These are phyloP conservation scores for Ciconia nigra DNA, from an alignment of 2,797 vertebrate species.

Conservation along the genomic window DNA sequence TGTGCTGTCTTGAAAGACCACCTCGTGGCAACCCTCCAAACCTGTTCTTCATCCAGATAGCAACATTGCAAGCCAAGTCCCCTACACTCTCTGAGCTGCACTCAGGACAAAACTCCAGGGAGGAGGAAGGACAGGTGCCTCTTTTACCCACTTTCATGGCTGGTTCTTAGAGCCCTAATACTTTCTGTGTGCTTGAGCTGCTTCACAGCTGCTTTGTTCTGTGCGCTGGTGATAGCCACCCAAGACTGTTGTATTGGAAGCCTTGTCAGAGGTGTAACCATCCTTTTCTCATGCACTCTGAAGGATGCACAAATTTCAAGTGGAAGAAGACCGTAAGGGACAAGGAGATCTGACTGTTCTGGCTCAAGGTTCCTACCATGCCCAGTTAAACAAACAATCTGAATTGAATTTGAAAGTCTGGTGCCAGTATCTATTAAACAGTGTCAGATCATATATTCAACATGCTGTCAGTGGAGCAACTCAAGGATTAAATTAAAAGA, in stretches of 20 bases:
- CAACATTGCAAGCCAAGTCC: neutral
- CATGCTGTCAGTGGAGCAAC: neutral
- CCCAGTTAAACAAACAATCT: neutral
- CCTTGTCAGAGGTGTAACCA: neutral
- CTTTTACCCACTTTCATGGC: accelerated
- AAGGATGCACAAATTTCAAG: neutral
- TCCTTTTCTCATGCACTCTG: neutral
- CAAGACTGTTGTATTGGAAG: neutral
- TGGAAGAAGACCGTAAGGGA: neutral
- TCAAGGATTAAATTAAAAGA: neutral
- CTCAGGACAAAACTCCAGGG: neutral
- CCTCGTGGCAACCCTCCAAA: neutral
- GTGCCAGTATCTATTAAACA: neutral
- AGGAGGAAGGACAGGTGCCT: neutral
- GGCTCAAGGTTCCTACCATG: neutral
- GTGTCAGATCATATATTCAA: neutral
- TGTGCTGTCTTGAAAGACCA: neutral
- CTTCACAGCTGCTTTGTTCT: neutral
- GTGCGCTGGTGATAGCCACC: neutral
- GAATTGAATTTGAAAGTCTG: neutral
- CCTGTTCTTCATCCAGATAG: neutral
- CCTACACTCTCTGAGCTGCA: neutral
- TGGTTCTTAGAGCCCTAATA: neutral
- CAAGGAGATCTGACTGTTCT: neutral
- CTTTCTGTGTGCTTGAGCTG: neutral